Evolutionary conservation across 1,140 invertebrate species (phyloP), one percentile per base, ranked within the genome.

Genomic region (Solenopsis fugax): DNA sequence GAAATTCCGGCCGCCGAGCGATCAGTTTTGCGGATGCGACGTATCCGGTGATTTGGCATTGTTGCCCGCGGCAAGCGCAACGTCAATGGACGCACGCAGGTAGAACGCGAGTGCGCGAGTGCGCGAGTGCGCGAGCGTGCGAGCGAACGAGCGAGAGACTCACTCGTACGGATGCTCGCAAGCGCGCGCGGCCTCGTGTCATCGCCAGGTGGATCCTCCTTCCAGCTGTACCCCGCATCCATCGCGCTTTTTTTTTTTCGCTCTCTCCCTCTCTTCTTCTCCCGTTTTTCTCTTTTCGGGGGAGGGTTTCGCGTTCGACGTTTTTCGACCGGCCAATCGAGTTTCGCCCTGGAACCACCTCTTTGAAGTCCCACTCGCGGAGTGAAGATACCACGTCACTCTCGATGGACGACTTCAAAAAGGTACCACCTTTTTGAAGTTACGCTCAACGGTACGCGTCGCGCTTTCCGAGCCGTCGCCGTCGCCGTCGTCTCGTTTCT

Each of bases 41-140:
- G 86, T 91, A 88, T 91, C 90, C 90, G 90, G 90, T 86, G 82
- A 91, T 91, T 91, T 91, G 88, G 86, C 69, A 91, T 91, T 91
- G 90, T 91, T 76, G 76, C 45, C 58, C 45, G 54, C 56, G 67
- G 71, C 64, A 37, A 81, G 77, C 69, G 48, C 29, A 62, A 37
- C 62, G 77, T 91, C 75, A 91, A 91, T 89, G 86, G 89, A 67
- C 73, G 90, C 90, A 91, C 82, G 88, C 90, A 91, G 85, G 85
- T 91, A 91, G 88, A 91, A 91, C 90, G 90, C 54, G 67, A 82
- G 69, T 52, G 67, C 60, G 60, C 58, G 10, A 9, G 58, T 10
- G 29, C 52, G 85, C 52, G 18, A 37, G 2, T 2, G 29, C 0
- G 29, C 29, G 64, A 67, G 67, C n/a, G n/a, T n/a, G n/a, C 18